These are phyloP conservation scores for Tachycineta bicolor DNA, from an alignment of 2,113 vertebrate genomes.

Conservation along the genomic window DNA sequence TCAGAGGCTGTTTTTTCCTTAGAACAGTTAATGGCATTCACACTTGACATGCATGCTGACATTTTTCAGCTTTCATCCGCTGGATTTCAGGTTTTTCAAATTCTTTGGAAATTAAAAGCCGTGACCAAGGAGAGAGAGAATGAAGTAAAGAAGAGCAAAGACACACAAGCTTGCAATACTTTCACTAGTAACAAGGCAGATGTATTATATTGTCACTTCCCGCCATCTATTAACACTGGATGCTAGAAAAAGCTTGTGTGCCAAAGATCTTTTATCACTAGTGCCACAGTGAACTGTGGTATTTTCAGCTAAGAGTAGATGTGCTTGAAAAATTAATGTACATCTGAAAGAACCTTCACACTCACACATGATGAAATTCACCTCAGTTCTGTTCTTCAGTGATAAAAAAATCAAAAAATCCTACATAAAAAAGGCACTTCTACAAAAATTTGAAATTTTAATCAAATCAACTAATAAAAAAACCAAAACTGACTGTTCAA, in stretches of 20 bases:
- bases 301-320: neutral
- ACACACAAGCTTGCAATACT: neutral
- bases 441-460: neutral
- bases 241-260: neutral
- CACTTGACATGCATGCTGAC: neutral
- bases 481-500: neutral
- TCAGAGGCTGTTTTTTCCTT: neutral
- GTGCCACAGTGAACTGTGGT: neutral
- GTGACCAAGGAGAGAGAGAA: neutral
- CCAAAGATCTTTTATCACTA: neutral
- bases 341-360: neutral
- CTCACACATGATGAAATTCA: neutral
- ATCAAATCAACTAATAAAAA: neutral
- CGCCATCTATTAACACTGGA: neutral
- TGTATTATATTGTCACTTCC: neutral
- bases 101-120: neutral
- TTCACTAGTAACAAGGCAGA: neutral
- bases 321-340: neutral
- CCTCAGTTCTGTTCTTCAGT: neutral
- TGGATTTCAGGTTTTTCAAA: neutral
- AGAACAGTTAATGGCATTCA: neutral
- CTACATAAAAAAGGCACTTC: neutral
- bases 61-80: neutral
- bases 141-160: neutral
- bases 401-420: accelerated